Evolutionary conservation across 1,140 invertebrate species (phyloP), one percentile per base, ranked within the genome.

Genomic region (Drosophila kikkawai): DNA sequence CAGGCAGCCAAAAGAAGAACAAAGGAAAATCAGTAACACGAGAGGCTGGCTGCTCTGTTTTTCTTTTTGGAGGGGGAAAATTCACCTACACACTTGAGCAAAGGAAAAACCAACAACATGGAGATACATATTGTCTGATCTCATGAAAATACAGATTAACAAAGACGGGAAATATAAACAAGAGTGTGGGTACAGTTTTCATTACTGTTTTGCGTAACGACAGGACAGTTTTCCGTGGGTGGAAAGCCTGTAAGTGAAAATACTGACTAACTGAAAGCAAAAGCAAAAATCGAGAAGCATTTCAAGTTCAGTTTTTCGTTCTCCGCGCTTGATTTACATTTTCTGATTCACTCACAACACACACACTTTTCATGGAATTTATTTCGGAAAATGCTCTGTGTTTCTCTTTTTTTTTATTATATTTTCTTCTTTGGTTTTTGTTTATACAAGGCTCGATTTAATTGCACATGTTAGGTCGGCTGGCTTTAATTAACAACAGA

Each of bases 301-400:
- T 78, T 78, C 75, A 78, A 78, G 75, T 78, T 78, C 51, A 60
- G 34, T 77, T 59, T 42, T 58, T 36, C 51, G 32, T 68, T 77
- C 41, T 19, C 32, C 39, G 22, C 50, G 29, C 32, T 68, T 44
- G 44, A 29, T 67, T 55, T 66, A 17, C n/a, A 58, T 58, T 41
- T 36, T 59, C 29, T 47, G 26, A 36, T 42, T n/a, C 37, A 60
- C 29, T 55, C 22, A 53, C 51, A 55, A 36, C 17, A 22, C 39
- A 37, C 66, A 59, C 53, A 70, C 44, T 70, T 55, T 70, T 70
- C 48, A 71, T 34, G 55, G 45, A 59, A 71, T 36, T 67, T 45
- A 50, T 32, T 17, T 64, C 37, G 45, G 44, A 29, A 64, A 64
- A 63, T 12, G 41, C 57, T 13, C 11, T 36, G 12, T 47, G 9